Percentiles rank a stretch among this genome's conserved stretches.
These are phyloP conservation scores for Zalophus californianus DNA, from an alignment of 2,797 vertebrate species.

Conservation along the genomic window DNA sequence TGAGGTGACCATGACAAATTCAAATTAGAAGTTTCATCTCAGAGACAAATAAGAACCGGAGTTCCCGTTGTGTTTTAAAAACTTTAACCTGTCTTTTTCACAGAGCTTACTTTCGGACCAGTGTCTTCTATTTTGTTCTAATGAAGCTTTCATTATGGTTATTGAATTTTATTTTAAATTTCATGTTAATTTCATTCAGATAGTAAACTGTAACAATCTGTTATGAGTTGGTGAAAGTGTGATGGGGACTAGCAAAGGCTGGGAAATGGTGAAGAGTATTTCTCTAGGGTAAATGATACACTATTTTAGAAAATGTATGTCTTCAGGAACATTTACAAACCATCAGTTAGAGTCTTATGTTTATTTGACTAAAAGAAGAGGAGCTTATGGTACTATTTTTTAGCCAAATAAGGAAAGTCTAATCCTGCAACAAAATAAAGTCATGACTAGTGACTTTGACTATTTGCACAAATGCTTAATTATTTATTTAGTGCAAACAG, in stretches of 20 bases:
- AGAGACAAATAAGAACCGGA: not conserved
- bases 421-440: constrained; percentile 22
- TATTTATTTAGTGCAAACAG: not conserved
- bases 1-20: not conserved
- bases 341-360: not conserved
- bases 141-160: not conserved
- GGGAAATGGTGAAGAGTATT: not conserved
- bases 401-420: not conserved
- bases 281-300: not conserved
- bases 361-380: not conserved
- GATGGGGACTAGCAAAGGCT: not conserved
- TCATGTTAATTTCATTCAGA: not conserved
- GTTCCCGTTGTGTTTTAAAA: not conserved
- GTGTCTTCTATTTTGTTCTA: constrained; percentile 34
- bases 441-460: not conserved
- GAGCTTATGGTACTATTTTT: not conserved
- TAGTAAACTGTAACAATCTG: not conserved
- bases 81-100: not conserved
- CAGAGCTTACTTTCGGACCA: not conserved
- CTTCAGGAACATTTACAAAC: not conserved
- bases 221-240: constrained; percentile 2
- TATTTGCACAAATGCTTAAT: not conserved
- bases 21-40: constrained; percentile 3
- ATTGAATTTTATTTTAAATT: constrained; percentile 19
- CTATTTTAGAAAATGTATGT: not conserved